Conservation (phyloP, 2,113 vertebrate species). For the Pseudorectes ferrugineus region DNA sequence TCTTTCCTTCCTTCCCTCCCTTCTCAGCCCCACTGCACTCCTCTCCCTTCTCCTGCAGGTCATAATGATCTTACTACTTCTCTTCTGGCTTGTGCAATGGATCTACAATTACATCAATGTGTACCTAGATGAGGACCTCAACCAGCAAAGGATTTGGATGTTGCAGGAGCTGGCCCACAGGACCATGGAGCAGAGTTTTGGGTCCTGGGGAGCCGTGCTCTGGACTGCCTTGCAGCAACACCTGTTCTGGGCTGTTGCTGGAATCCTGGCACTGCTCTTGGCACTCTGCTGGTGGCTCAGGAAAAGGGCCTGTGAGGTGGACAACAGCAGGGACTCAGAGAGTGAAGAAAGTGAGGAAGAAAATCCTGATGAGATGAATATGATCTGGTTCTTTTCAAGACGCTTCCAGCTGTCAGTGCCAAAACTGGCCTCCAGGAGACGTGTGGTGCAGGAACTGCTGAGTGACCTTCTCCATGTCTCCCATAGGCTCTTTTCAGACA, state of each 20-base stretch:
- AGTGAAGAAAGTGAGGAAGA: not conserved
- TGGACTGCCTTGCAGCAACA: not conserved
- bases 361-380: not conserved
- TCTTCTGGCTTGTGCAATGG: not conserved
- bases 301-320: not conserved
- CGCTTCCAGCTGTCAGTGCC: not conserved
- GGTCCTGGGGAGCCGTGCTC: not conserved
- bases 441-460: not conserved
- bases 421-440: not conserved
- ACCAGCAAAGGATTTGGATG: not conserved
- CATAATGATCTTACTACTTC: not conserved
- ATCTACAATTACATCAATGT: rapidly evolving
- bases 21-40: not conserved
- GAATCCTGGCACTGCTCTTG: not conserved
- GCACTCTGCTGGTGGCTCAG: not conserved
- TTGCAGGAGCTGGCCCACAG: not conserved
- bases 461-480: not conserved
- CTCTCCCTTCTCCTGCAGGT: not conserved
- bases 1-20: not conserved
- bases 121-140: not conserved
- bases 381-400: not conserved
- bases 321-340: not conserved
- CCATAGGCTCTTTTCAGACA: not conserved
- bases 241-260: not conserved
- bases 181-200: rapidly evolving